Evolutionary conservation across 2,888 invertebrate genomes (phyloP), one percentile per base, ranked within the genome.

Genomic region (Drosophila fungiperda): DNA sequence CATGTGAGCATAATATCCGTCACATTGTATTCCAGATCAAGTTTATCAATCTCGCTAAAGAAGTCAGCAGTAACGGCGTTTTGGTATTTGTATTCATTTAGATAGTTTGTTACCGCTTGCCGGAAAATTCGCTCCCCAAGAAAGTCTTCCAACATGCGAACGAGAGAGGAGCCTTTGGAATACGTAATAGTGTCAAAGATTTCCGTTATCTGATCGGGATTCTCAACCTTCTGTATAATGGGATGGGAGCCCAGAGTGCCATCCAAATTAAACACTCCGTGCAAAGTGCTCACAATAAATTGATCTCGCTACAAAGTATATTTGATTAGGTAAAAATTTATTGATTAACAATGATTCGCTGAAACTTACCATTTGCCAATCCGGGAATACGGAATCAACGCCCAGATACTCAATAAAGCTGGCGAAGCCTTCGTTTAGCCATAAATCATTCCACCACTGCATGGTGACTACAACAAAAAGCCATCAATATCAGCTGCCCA

Each of bases 381-480:
- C 95, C 0, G 96, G 96, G 78, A 96, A 95, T 17, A 95, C 95
- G 11, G 94, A 93, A 82, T 96, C 93, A 0, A 96, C 94, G 17
- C 97, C 96, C 91, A 97, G 96, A 79, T 96, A 96, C 93, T 97
- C 96, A 93, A 98, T 97, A 91, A 96, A 99, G n/a, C 96, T 95
- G 3, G 98, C 98, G 92, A 99, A 98, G 0, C 98, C 98, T 93
- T 97, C 97, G 90, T 98, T 99, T 45, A 99, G 94, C 98, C 98
- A 97, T 3, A 97, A 94, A 92, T 98, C 98, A 91, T 98, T 96
- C 97, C 97, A 97, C 98, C 98, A 98, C 80, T 95, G 95, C 96
- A 98, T 96, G 3, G 98, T 98, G 3, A 98, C 98, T 96, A 73
- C 9, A 29, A 55, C 8, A 94, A 94, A 83, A 58, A 63, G 40